Conservation (phyloP, 2,797 vertebrate species). For the Urophycis tenuis region DNA sequence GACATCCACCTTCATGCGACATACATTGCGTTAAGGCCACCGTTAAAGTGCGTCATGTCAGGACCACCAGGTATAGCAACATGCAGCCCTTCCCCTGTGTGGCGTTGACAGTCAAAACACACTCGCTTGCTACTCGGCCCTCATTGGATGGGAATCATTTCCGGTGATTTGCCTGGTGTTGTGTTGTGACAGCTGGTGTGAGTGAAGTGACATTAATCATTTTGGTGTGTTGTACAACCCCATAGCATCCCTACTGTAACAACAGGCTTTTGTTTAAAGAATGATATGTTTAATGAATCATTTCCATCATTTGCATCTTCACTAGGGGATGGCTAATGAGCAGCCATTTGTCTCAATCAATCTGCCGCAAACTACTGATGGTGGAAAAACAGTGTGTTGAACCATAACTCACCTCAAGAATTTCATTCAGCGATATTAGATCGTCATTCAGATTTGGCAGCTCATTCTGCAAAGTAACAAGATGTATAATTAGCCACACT, state of each 20-base stretch:
- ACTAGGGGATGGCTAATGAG: not conserved
- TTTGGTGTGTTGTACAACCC: not conserved
- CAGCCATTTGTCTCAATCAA: not conserved
- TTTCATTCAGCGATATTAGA: constrained; percentile 66
- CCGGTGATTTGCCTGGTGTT: not conserved
- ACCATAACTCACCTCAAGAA: constrained; percentile 68
- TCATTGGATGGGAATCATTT: not conserved
- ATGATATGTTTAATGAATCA: not conserved
- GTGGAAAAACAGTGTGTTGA: not conserved
- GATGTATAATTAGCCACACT: not conserved
- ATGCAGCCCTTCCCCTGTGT: not conserved
- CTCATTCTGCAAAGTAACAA: constrained; percentile 47
- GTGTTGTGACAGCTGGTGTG: not conserved
- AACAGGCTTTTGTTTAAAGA: not conserved
- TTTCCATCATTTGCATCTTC: not conserved
- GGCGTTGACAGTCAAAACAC: not conserved
- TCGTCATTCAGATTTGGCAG: constrained; percentile 37
- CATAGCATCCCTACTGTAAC: not conserved
- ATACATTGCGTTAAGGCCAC: too few species aligned
- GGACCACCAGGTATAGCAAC: not conserved
- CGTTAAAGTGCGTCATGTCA: not conserved
- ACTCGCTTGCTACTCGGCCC: not conserved
- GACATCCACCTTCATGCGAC: not conserved
- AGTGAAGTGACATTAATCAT: not conserved
- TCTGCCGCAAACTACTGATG: not conserved